phyloP scores from a whole-genome alignment of 2,113 vertebrate genomes.

The Podocnemis expansa region DNA sequence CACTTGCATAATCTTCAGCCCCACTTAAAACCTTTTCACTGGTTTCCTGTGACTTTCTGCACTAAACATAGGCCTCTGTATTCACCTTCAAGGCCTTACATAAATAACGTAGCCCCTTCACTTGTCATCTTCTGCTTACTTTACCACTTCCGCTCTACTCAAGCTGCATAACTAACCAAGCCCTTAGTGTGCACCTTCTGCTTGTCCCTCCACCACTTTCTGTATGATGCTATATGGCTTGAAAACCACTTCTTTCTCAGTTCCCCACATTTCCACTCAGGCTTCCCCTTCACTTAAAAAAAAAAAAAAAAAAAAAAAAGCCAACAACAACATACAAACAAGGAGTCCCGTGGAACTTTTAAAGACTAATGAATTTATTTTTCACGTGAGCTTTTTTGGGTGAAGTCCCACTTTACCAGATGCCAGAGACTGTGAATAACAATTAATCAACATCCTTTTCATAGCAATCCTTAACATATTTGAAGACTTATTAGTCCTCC shows the following conservation, averaged over 20 bases:
- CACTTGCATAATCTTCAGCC: not conserved
- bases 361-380: too few species aligned
- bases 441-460: not conserved
- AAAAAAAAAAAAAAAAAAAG: too few species aligned
- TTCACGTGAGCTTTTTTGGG: too few species aligned
- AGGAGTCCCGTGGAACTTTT: too few species aligned
- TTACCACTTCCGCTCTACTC: not conserved
- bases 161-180: not conserved
- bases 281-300: not conserved
- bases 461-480: not conserved
- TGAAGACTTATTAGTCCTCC: not conserved
- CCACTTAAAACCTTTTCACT: not conserved
- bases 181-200: not conserved
- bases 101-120: not conserved
- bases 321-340: not conserved
- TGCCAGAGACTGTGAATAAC: too few species aligned
- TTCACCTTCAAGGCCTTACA: not conserved
- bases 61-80: not conserved
- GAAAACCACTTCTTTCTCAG: not conserved
- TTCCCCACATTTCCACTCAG: not conserved
- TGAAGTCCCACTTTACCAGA: too few species aligned
- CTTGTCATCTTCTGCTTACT: not conserved
- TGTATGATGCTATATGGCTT: not conserved
- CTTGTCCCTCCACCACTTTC: not conserved
- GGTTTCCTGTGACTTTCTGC: not conserved